Evolutionary conservation across 2,888 invertebrate genomes (phyloP).

Genomic region (Lasioglossum zephyrum): DNA sequence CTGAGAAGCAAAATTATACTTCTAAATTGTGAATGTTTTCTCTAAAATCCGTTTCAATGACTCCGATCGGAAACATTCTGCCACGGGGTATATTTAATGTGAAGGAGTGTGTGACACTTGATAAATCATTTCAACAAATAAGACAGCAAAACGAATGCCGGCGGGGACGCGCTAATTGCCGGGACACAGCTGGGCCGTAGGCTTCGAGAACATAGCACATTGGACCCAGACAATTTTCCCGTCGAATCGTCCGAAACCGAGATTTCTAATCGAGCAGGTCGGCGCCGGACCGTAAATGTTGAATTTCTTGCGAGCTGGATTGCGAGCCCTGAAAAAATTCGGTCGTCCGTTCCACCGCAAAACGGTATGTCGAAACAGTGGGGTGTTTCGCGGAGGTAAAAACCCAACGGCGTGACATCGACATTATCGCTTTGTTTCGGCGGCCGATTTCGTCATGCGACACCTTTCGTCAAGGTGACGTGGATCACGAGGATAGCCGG

Average conservation of each 20-base stretch:
- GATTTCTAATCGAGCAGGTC: constrained; percentile 3
- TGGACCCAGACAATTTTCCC: background rate
- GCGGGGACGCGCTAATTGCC: background rate
- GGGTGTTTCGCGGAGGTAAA: background rate
- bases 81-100: background rate
- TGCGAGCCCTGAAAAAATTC: background rate
- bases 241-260: background rate
- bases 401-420: background rate
- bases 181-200: background rate
- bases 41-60: no score
- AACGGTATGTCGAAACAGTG: background rate
- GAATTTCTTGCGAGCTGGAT: background rate
- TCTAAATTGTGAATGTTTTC: no score
- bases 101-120: background rate
- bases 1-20: no score
- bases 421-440: constrained; percentile 15
- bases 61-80: no score
- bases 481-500: constrained; percentile 7
- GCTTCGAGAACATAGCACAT: background rate
- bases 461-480: constrained; percentile 24
- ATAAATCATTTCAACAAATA: background rate
- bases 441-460: constrained; percentile 22
- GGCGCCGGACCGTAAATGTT: background rate
- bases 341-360: background rate
- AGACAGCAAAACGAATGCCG: background rate